Conservation (phyloP, 2,888 invertebrate species). For the Proisotoma minuta region DNA sequence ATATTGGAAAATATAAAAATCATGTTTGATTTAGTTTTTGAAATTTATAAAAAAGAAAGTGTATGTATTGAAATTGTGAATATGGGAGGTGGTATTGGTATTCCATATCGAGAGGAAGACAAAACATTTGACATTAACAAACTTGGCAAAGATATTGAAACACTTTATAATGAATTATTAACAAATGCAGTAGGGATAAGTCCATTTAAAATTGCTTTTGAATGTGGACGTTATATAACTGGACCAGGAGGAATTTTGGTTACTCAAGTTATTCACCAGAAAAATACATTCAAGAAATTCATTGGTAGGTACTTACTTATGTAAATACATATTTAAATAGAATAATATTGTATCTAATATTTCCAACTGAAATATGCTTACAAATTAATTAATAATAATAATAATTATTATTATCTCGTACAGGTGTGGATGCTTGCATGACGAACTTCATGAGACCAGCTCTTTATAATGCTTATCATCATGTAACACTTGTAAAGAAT, state of each 20-base stretch:
- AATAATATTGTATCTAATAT: not conserved
- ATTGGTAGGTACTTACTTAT: conserved; percentile 7
- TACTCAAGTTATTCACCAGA: conserved; percentile 18
- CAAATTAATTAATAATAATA: not conserved
- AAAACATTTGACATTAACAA: not conserved
- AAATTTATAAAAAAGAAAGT: conserved; percentile 9
- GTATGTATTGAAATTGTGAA: conserved; percentile 15
- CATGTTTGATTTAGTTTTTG: conserved; percentile 20
- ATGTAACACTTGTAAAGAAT: conserved; percentile 12
- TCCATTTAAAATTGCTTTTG: conserved; percentile 14
- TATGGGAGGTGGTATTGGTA: conserved; percentile 26
- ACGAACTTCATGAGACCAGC: conserved; percentile 24
- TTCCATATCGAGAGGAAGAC: conserved; percentile 21
- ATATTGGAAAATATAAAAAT: conserved; percentile 12
- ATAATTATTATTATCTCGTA: not conserved
- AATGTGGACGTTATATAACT: conserved; percentile 23
- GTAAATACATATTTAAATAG: not conserved
- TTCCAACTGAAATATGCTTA: not conserved
- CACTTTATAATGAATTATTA: not conserved
- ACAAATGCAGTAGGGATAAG: not conserved
- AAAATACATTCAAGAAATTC: conserved; percentile 18
- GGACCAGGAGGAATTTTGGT: conserved; percentile 18
- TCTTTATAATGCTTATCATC: conserved; percentile 22
- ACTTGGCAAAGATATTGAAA: not conserved
- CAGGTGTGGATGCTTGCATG: conserved; percentile 26